Conservation (phyloP, 2,113 vertebrate genomes). For the Festucalex cinctus region DNA sequence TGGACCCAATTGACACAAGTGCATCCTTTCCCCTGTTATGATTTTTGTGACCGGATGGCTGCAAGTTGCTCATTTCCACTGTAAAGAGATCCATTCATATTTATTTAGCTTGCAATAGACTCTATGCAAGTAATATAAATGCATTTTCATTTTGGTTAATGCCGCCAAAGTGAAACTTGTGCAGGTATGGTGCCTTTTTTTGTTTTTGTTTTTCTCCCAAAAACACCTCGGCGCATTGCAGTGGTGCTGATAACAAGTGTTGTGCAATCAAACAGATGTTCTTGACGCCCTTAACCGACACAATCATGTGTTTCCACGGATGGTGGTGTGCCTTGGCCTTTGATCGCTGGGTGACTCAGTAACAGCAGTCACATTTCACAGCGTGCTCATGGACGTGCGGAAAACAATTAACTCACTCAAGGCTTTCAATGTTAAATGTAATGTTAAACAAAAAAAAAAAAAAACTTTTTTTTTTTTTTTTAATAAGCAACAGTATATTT, state of each 20-base stretch:
- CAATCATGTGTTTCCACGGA: slow-evolving; percentile 50
- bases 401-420: slow-evolving; percentile 54
- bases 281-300: slow-evolving; percentile 26
- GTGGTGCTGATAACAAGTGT: slow-evolving; percentile 4
- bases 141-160: not conserved
- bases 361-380: slow-evolving; percentile 57
- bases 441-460: not conserved
- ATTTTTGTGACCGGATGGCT: slow-evolving; percentile 25
- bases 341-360: slow-evolving; percentile 53
- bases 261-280: slow-evolving; percentile 40
- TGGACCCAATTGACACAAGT: slow-evolving; percentile 62
- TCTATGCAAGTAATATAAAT: not conserved
- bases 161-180: not conserved
- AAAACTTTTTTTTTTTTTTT: not conserved
- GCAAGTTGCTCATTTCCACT: not conserved
- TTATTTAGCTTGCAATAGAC: too few relatives aligned
- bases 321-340: slow-evolving; percentile 65
- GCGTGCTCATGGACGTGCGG: slow-evolving; percentile 33
- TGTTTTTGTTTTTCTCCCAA: not conserved
- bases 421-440: not conserved
- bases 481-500: not conserved
- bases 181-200: not conserved
- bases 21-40: slow-evolving; percentile 38
- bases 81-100: not conserved
- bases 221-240: not conserved